Percentiles rank a stretch among this genome's conserved stretches.
phyloP scores from a whole-genome alignment of 2,888 invertebrate species.

The Brassicogethes aeneus region DNA sequence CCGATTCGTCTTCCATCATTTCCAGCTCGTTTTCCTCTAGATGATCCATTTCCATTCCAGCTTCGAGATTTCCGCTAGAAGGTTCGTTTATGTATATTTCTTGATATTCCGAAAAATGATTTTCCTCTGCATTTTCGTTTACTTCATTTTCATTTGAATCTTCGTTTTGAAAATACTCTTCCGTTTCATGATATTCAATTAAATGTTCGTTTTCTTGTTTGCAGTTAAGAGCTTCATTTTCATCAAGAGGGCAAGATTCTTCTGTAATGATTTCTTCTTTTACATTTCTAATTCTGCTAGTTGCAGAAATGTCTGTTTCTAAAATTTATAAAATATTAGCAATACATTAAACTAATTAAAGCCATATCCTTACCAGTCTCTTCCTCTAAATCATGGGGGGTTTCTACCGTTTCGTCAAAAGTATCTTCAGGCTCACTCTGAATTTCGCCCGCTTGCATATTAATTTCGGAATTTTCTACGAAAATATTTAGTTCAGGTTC shows the following conservation, averaged over 20 bases:
- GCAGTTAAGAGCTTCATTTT: too few relatives aligned
- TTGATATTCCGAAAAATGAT: constrained; percentile 4
- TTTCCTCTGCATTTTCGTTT: constrained; percentile 5
- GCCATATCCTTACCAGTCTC: too few relatives aligned
- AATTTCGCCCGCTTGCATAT: too few relatives aligned
- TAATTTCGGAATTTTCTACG: background rate
- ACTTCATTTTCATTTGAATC: constrained; percentile 8
- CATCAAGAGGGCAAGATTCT: too few relatives aligned
- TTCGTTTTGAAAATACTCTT: constrained; percentile 1
- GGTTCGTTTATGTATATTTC: constrained; percentile 4
- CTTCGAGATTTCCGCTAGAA: background rate
- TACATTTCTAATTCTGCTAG: too few relatives aligned
- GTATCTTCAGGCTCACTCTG: background rate
- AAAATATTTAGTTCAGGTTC: too few relatives aligned
- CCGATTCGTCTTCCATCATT: background rate
- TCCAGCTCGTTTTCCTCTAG: constrained; percentile 5
- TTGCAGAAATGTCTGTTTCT: too few relatives aligned
- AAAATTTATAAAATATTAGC: too few relatives aligned
- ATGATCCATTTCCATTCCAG: background rate
- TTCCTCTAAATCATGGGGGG: too few relatives aligned
- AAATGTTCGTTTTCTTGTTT: background rate
- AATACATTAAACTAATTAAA: too few relatives aligned
- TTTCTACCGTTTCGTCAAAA: background rate
- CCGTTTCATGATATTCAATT: background rate
- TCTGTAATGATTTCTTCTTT: too few relatives aligned